Conservation (phyloP, 2,797 vertebrate genomes). For the Pseudomugil gertrudae region DNA sequence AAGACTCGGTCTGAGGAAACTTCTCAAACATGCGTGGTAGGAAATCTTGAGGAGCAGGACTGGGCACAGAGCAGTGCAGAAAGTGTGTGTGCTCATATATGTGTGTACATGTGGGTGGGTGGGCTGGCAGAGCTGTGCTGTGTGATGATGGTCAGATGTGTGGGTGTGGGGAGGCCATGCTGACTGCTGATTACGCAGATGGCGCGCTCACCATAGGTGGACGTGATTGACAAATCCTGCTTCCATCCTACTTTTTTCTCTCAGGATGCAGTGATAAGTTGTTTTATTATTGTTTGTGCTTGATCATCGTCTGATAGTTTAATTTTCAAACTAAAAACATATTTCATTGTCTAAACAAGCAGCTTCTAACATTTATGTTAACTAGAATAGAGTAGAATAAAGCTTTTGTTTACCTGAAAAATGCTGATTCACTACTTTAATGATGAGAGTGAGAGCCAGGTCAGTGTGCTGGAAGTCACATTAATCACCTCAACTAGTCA, state of each 20-base stretch:
- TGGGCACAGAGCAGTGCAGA: constrained; percentile 3
- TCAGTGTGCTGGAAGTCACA: no score
- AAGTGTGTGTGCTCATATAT: constrained; percentile 1
- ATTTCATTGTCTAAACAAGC: no score
- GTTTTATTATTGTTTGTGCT: constrained; percentile 23
- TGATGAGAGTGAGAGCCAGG: no score
- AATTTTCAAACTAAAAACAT: no score
- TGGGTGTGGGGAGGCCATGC: constrained; percentile 58
- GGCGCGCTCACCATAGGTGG: constrained; percentile 47
- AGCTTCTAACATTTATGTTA: no score
- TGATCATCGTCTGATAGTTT: constrained; percentile 3
- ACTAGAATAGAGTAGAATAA: no score
- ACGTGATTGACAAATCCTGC: constrained; percentile 36
- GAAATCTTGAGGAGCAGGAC: no score
- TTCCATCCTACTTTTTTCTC: constrained; percentile 36
- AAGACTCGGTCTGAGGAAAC: no score
- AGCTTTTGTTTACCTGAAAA: no score
- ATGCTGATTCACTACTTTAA: no score
- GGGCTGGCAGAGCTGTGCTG: constrained; percentile 31
- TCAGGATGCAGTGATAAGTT: constrained; percentile 11
- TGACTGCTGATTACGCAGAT: constrained; percentile 70
- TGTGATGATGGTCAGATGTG: constrained; percentile 60
- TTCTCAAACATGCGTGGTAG: no score
- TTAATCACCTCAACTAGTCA: no score
- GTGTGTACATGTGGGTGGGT: constrained; percentile 22